Evolutionary conservation across 2,113 vertebrate species (phyloP), one percentile per base, ranked within the genome.

Genomic region (Gymnogyps californianus): DNA sequence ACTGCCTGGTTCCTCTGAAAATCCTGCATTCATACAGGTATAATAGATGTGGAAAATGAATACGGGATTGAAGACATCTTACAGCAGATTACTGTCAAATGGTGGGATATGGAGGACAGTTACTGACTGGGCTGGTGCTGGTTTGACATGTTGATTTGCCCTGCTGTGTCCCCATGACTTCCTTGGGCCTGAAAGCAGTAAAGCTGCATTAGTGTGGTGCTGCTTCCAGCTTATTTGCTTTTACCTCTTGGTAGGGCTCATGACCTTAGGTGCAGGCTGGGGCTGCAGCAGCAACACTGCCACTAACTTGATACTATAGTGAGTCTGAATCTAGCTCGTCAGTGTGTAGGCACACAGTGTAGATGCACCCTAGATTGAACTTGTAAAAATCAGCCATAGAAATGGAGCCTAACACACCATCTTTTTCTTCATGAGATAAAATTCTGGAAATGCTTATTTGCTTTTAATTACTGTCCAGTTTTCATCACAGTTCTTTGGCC

Each of bases 311-410:
- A 9, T 66, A 28, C 17, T 46, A 66, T 46, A 66, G 34, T 4
- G 10, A 54, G 11, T 19, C 66, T 49, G 40, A 84, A 75, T 74
- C 38, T 24, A 32, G 32, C 15, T 36, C n/a, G 19, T 64, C 24
- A 5, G 8, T 8, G 2, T 4, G 5, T 47, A 77, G 57, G 11
- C 7, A 3, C 29, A n/a, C 28, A n/a, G 19, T 7, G 8, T n/a
- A 78, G 57, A 10, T 42, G 54, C 7, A 42, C 40, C 28, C 18
- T 38, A 40, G 26, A 38, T 4, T 49, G 11, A 75, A 57, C 13
- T 89, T 44, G 7, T 44, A 17, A 51, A 85, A 61, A 36, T 61
- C 62, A 51, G 26, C 17, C 46, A 17, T 7, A 38, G 47, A 67
- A 93, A 32, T 29, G 17, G 21, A 74, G 18, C 22, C 67, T 83